Percentiles rank a stretch among this genome's conserved stretches.
Evolutionary conservation across 2,797 vertebrate species (phyloP).

Genomic region (Sciurus carolinensis): DNA sequence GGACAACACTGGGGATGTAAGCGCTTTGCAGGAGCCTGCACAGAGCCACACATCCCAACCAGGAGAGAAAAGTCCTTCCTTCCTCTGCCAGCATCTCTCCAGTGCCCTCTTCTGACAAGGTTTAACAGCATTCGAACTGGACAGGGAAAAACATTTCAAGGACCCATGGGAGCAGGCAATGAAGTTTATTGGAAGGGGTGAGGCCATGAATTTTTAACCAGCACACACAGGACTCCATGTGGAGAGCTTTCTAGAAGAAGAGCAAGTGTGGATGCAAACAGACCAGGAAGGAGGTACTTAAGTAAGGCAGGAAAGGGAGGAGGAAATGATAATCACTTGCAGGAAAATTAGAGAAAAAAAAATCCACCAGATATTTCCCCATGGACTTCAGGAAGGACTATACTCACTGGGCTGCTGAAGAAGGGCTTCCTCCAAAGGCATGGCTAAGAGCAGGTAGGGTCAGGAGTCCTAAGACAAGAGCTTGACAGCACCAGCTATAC

Average conservation of each 20-base stretch:
- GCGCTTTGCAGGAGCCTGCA: not conserved
- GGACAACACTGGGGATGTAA: fast-evolving
- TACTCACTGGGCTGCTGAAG: not conserved
- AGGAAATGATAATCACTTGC: not conserved
- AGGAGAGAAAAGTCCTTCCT: not conserved
- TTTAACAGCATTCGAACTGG: not conserved
- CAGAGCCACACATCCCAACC: fast-evolving
- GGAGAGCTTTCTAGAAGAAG: constrained; percentile 3
- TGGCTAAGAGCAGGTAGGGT: not conserved
- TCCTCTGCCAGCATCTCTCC: constrained; percentile 8
- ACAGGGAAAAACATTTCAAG: not conserved
- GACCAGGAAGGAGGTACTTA: not conserved
- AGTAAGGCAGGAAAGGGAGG: not conserved
- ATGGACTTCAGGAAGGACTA: not conserved
- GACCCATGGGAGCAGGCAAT: not conserved
- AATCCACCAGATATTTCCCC: not conserved
- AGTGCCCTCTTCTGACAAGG: constrained; percentile 57
- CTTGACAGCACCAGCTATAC: not conserved
- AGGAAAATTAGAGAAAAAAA: not conserved
- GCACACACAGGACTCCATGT: not conserved
- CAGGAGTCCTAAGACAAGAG: not conserved
- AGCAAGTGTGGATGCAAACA: not conserved
- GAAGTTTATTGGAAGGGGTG: constrained; percentile 15
- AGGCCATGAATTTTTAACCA: not conserved
- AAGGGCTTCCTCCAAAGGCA: not conserved